Conservation (phyloP, 2,797 vertebrate genomes). For the Ispidina picta region DNA sequence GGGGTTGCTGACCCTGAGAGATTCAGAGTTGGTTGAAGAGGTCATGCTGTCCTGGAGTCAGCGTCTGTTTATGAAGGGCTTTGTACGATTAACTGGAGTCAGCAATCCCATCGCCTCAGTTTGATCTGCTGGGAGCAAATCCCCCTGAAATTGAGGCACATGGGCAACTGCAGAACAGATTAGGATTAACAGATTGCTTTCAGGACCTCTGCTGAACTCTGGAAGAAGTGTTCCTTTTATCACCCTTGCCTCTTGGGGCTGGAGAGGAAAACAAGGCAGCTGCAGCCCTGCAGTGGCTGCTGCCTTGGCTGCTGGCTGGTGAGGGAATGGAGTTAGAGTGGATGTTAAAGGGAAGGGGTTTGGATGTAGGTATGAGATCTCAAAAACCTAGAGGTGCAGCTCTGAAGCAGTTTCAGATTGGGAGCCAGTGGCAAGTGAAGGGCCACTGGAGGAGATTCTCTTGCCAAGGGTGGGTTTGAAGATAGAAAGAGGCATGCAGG, state of each 20-base stretch:
- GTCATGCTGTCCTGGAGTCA: not conserved
- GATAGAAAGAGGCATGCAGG: not conserved
- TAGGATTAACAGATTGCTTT: not conserved
- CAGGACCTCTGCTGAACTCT: not conserved
- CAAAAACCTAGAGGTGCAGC: not conserved
- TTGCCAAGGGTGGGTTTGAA: not conserved
- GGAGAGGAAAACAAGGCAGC: not conserved
- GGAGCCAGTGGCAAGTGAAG: not conserved
- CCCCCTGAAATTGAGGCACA: not conserved
- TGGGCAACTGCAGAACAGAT: not conserved
- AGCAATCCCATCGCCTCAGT: not conserved
- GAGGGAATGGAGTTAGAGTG: not conserved
- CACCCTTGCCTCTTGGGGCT: not conserved
- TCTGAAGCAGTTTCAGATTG: not conserved
- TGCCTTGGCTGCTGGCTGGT: not conserved
- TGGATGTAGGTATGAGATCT: not conserved
- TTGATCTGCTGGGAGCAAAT: not conserved
- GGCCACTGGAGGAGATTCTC: not conserved
- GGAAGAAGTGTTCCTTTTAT: not conserved
- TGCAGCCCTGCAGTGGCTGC: not conserved
- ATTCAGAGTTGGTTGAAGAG: not conserved
- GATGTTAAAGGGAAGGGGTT: not conserved
- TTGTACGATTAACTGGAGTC: not conserved
- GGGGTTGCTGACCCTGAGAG: not conserved
- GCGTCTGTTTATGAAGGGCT: not conserved